phyloP scores from a whole-genome alignment of 30 jellyfish, hydroid and myxozoan species.

The Turritopsis dohrnii region DNA sequence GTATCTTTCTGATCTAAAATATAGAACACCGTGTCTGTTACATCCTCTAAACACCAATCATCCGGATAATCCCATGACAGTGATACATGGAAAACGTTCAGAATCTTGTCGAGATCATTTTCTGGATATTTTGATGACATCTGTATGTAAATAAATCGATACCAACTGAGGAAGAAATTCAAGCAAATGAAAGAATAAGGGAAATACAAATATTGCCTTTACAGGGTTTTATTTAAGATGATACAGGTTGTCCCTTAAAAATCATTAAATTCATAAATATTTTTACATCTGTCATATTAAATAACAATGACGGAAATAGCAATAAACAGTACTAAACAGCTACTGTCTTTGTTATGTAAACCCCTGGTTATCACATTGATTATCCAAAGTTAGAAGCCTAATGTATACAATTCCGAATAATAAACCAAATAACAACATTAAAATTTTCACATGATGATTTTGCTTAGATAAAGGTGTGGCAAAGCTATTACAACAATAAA shows the following conservation, averaged over 20 bases:
- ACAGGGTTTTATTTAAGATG: not conserved
- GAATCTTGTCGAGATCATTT: slow-evolving; percentile 26
- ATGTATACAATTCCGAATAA: too few species aligned
- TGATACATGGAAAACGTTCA: slow-evolving; percentile 54
- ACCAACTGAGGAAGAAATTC: not conserved
- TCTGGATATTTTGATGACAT: slow-evolving; percentile 18
- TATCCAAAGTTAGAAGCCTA: too few species aligned
- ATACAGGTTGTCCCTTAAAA: not conserved
- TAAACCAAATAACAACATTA: too few species aligned
- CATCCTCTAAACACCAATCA: slow-evolving; percentile 67
- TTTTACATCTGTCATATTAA: not conserved
- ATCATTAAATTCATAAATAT: not conserved
- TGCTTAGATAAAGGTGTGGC: not conserved
- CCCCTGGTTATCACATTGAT: too few species aligned
- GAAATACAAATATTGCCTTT: not conserved
- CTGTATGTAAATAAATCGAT: not conserved
- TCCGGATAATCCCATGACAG: slow-evolving; percentile 90
- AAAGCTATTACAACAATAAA: not conserved
- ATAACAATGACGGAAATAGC: not conserved
- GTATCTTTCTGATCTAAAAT: slow-evolving; percentile 51
- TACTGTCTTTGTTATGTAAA: not conserved
- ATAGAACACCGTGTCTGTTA: slow-evolving; percentile 47
- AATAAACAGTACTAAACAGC: not conserved
- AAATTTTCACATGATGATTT: too few species aligned
- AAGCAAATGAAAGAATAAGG: too few species aligned